phyloP scores from a whole-genome alignment of 2,113 vertebrate species.

The Lepisosteus osseus region DNA sequence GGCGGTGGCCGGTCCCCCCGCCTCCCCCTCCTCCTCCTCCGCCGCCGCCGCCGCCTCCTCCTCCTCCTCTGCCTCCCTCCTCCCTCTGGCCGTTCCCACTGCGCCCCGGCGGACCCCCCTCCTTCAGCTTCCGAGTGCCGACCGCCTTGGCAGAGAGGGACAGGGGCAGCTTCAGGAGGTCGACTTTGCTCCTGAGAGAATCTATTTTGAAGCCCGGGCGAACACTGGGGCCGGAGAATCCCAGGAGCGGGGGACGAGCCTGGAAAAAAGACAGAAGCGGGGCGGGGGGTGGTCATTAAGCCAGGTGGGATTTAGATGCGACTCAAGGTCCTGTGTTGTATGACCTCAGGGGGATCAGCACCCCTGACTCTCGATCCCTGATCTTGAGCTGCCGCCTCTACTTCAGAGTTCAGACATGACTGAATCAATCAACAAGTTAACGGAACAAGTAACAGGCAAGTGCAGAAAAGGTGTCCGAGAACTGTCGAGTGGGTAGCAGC shows the following conservation, averaged over 20 bases:
- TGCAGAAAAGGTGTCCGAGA: too few species aligned
- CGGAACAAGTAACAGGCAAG: too few species aligned
- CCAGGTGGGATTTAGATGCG: constrained; percentile 23
- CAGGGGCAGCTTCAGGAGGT: constrained; percentile 88
- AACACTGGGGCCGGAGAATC: constrained; percentile 62
- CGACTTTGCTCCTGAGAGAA: constrained; percentile 95
- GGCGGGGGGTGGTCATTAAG: constrained; percentile 25
- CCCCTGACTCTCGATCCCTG: too few species aligned
- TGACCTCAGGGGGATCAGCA: too few species aligned
- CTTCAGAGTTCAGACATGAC: too few species aligned
- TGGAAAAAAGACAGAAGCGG: constrained; percentile 27
- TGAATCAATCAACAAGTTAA: too few species aligned
- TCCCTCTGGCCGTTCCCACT: constrained; percentile 47
- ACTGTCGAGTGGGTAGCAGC: too few species aligned
- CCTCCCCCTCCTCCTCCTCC: constrained; percentile 64
- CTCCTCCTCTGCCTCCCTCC: constrained; percentile 49
- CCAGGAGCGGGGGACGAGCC: constrained; percentile 37
- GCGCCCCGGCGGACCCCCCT: constrained; percentile 67
- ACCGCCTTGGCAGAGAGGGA: constrained; percentile 67
- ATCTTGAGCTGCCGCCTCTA: too few species aligned
- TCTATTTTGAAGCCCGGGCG: constrained; percentile 88
- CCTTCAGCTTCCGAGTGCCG: background rate
- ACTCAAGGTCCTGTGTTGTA: too few species aligned
- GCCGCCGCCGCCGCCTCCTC: constrained; percentile 40
- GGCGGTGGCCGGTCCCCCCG: constrained; percentile 42